Base-by-base conservation (phyloP, 2,888 invertebrate species). In the Pterostichus niger region DNA sequence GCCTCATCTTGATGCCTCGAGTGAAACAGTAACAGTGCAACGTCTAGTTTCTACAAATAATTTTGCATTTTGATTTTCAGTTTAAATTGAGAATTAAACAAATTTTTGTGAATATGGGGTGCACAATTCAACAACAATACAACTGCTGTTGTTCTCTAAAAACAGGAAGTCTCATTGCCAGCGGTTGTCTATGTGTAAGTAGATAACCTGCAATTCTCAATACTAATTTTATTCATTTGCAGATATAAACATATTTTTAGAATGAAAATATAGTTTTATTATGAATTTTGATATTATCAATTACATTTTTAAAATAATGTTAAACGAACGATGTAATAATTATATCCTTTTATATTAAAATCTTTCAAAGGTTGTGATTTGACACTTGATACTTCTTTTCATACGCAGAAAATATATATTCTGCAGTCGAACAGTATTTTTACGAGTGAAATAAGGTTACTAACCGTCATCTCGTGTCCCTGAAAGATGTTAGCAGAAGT, bases 91-190 rank as follows among this genome's bases (percentile, higher is more conserved):
- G n/a, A 64, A 40, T 64, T 33, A 17, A 40, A 10, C 17, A 35
- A 24, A 10, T n/a, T n/a, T 44, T 17, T 44, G 9, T 44, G 15
- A 77, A 77, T 15, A 77, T 77, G 77, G 44, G 17, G 35, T 80
- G 68, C 49, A 13, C 54, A 46, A 54, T 79, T 35, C 82, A 75
- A 75, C 82, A 82, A 82, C 73, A 73, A 61, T 75, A 59, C 75
- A 75, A 44, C 40, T 82, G 82, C 40, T 82, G 82, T 33, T 82
- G 82, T 82, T 75, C 82, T 13, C 52, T 82, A 9, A 40, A 75
- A 54, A 56, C 56, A 4, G 82, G 82, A 31, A 82, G 44, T 46
- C 40, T 82, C 17, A 61, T 75, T 31, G 33, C 46, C 15, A 75
- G 46, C 9, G 59, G 52, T 10, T 61, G 73, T 61, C 46, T 82